Evolutionary conservation across 2,888 invertebrate genomes (phyloP), one percentile per base, ranked within the genome.

Genomic region (Sipunculus nudus): DNA sequence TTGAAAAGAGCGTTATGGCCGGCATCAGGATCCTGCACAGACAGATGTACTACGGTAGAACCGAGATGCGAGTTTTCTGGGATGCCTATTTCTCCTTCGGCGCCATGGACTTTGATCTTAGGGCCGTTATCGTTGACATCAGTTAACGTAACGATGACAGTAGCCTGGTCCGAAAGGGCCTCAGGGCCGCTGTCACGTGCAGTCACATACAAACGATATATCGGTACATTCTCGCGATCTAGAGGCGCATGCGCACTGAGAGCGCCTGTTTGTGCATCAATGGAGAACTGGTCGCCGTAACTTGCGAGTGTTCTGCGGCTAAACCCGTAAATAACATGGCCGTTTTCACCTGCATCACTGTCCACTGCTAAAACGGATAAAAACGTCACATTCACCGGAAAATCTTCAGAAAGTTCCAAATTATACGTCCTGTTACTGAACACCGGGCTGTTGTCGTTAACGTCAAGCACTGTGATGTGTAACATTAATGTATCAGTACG

Each of bases 331-430:
- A 89, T 90, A 61, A 97, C 89, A 32, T 92, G 89, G 48, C 95
- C 92, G 84, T 97, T 97, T 63, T 91, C 88, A 1, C 95, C 95
- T 71, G 90, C 89, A 83, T 98, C 97, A 68, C 89, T 88, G 84
- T 98, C 98, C 61, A 59, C 52, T 3, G 96, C 96, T 60, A 87
- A 84, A 0, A 94, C 91, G 59, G 89, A 88, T 13, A 93, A 86
- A 2, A 96, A 91, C 75, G 89, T 87, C 0, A 92, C 91, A 28
- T 92, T 92, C n/a, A 89, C 82, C 1, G 91, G 89, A 53, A 90
- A 85, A 82, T 96, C 95, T 86, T 97, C 97, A 70, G 88, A 87
- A 0, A 96, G 90, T 49, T 85, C 87, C 0, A 91, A 91, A 71
- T 88, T 88, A 80, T 94, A 94, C 57, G 68, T 63, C 26, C 43